Evolutionary conservation across 1,140 invertebrate genomes (phyloP).

Genomic region (Drosophila simulans): DNA sequence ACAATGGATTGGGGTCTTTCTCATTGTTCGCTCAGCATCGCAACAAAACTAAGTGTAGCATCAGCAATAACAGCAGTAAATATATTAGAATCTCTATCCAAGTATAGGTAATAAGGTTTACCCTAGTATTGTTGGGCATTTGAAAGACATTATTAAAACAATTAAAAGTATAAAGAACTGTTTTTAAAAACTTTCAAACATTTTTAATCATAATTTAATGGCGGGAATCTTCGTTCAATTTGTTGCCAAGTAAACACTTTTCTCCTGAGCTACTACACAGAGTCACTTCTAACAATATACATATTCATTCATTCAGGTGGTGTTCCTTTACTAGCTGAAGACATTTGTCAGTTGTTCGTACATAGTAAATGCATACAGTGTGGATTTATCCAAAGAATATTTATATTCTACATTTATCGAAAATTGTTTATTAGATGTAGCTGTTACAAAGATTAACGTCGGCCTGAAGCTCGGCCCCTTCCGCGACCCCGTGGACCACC

Average conservation of each 20-base stretch:
- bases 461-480: constrained; percentile 72
- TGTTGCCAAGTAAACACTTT: neutral
- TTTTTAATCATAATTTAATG: neutral
- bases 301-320: neutral
- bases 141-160: neutral
- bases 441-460: constrained; percentile 63
- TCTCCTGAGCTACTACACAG: constrained; percentile 9
- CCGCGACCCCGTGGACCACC: constrained; percentile 85
- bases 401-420: constrained; percentile 47
- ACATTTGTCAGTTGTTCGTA: neutral
- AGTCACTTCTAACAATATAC: neutral
- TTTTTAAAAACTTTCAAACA: neutral
- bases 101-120: constrained; percentile 21
- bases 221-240: neutral
- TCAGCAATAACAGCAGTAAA: neutral
- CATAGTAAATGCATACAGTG: neutral
- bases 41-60: constrained; percentile 15
- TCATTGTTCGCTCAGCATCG: neutral
- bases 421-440: constrained; percentile 39
- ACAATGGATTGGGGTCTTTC: neutral
- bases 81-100: constrained; percentile 20
- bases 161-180: neutral
- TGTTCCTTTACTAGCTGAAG: neutral
- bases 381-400: constrained; percentile 29
- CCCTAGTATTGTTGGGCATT: constrained; percentile 3